Evolutionary conservation across 2,888 invertebrate species (phyloP).

Genomic region (Fragum whitleyi): DNA sequence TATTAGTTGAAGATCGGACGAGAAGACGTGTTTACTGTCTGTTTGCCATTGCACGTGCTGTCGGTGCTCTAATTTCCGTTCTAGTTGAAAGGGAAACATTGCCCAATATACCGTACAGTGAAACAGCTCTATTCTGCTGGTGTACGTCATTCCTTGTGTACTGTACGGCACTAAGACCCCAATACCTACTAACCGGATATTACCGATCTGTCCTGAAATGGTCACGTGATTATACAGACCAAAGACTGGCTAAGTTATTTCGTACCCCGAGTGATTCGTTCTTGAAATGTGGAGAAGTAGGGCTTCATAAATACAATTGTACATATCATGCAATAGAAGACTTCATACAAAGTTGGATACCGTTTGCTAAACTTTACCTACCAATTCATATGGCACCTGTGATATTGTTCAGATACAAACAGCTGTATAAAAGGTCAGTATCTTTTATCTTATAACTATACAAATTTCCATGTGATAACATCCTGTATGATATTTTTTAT

Average conservation of each 20-base stretch:
- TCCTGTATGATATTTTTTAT: too few species aligned
- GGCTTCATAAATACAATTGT: slow-evolving; percentile 72
- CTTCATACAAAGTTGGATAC: slow-evolving; percentile 71
- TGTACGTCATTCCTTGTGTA: slow-evolving; percentile 74
- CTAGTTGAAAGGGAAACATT: slow-evolving; percentile 70
- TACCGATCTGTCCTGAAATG: slow-evolving; percentile 77
- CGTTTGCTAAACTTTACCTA: slow-evolving; percentile 77
- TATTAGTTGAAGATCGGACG: slow-evolving; percentile 70
- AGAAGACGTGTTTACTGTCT: slow-evolving; percentile 71
- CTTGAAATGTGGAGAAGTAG: slow-evolving; percentile 73
- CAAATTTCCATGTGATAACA: too few species aligned
- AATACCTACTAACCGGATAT: slow-evolving; percentile 73
- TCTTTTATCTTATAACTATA: too few species aligned
- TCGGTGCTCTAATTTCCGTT: slow-evolving; percentile 75
- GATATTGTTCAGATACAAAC: slow-evolving; percentile 71
- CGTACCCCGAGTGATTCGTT: slow-evolving; percentile 68
- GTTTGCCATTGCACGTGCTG: slow-evolving; percentile 75
- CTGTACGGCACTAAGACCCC: slow-evolving; percentile 70
- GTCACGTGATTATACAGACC: slow-evolving; percentile 77
- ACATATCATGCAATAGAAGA: slow-evolving; percentile 70
- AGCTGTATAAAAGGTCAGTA: slow-evolving; percentile 69
- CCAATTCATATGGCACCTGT: slow-evolving; percentile 78
- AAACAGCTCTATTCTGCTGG: slow-evolving; percentile 72
- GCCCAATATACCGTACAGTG: slow-evolving; percentile 71
- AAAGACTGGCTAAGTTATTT: slow-evolving; percentile 67